Evolutionary conservation across 2,113 vertebrate species (phyloP), one percentile per base, ranked within the genome.

Genomic region (Entelurus aequoreus): DNA sequence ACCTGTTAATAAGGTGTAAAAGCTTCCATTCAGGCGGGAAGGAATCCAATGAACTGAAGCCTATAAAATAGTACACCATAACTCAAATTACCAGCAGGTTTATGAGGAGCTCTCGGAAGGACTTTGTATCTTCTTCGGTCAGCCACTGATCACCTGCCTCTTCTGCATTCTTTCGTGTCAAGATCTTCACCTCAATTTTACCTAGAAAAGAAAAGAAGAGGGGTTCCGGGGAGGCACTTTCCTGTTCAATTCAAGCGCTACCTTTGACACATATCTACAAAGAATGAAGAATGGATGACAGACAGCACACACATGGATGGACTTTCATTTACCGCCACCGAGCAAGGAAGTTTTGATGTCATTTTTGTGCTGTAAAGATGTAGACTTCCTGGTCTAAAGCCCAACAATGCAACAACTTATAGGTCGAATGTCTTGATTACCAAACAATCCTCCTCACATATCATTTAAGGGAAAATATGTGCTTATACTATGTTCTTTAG

Each of bases 161-260:
- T 6, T 91, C 93, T 71, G 87, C 78, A 36, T 88, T 89, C 75
- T 93, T 78, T 28, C 92, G 70, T 0, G 92, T 93, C 67, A 96
- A 87, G 48, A 97, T 96, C 84, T 96, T 96, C 71, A 97, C 95
- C 78, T 97, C 95, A 48, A 97, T 96, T 84, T 95, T 96, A 72
- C 95, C 94, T 93, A 19, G 59, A 52, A 50, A 14, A 56, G 61
- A 59, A 6, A 44, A 19, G 38, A n/a, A 3, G 46, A 1, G 8
- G 11, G 0, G 19, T 3, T n/a, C 28, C 28, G 28, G 28, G 12
- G 6, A 9, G 4, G 1, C 5, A 28, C 21, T 52, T 54, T 8
- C 12, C 2, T 55, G 14, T 70, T 49, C 57, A 42, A 53, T 6
- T 48, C 10, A 19, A 19, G 14, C 7, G 53, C 15, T 19, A 13